Conservation (phyloP, 2,888 invertebrate species). For the Chrysotoxum bicinctum region DNA sequence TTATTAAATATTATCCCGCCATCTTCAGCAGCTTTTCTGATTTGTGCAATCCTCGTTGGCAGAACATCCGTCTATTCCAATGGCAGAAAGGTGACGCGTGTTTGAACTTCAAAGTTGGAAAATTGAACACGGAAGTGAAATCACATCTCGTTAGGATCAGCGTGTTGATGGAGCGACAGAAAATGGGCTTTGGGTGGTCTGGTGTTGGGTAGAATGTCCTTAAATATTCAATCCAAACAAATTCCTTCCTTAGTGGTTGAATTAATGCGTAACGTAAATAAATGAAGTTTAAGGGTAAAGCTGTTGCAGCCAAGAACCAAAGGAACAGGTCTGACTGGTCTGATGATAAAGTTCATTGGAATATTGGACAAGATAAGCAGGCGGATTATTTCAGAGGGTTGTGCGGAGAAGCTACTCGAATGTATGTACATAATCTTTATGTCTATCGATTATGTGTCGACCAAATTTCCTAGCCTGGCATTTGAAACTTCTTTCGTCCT, state of each 20-base stretch:
- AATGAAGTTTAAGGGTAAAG: conserved; percentile 61
- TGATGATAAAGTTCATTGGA: conserved; percentile 58
- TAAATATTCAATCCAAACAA: conserved; percentile 59
- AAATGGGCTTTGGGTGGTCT: not conserved
- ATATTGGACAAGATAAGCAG: conserved; percentile 55
- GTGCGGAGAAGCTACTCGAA: not conserved
- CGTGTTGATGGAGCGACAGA: conserved; percentile 52
- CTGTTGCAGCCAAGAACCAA: not conserved
- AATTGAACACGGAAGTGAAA: conserved; percentile 71
- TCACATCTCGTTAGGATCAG: conserved; percentile 74
- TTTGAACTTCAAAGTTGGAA: conserved; percentile 68
- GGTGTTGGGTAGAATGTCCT: conserved; percentile 17
- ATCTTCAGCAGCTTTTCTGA: conserved; percentile 21
- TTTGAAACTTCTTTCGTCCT: conserved; percentile 31
- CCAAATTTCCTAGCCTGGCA: conserved; percentile 18
- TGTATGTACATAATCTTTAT: conserved; percentile 43
- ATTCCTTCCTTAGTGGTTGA: conserved; percentile 62
- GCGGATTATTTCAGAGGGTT: conserved; percentile 42
- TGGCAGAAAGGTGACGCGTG: conserved; percentile 64
- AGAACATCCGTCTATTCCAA: conserved; percentile 48
- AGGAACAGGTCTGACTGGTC: not conserved
- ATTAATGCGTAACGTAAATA: conserved; percentile 66
- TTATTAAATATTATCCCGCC: conserved; percentile 55
- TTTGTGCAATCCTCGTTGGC: conserved; percentile 39
- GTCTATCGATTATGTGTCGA: conserved; percentile 62